phyloP scores from a whole-genome alignment of 2,113 vertebrate genomes.

The Siphamia tubifer region DNA sequence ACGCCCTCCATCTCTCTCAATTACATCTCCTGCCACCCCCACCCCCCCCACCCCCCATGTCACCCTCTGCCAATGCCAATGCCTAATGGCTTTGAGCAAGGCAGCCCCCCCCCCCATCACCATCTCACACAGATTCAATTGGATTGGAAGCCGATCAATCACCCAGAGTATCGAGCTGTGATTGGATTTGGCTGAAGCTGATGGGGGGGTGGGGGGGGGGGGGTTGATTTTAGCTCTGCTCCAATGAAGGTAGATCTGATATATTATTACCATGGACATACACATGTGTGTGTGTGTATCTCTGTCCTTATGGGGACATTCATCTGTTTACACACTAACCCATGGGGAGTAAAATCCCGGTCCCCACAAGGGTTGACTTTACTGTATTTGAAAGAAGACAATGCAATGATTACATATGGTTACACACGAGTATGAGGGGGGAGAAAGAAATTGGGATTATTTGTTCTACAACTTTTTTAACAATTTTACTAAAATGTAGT shows the following conservation, averaged over 20 bases:
- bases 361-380: no score
- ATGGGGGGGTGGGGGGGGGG: slow-evolving; percentile 17
- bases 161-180: slow-evolving; percentile 67
- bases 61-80: slow-evolving; percentile 46
- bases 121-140: slow-evolving; percentile 68
- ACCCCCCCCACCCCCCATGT: background rate
- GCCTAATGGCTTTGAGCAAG: slow-evolving; percentile 60
- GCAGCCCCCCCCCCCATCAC: slow-evolving; percentile 11
- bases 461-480: no score
- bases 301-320: no score
- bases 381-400: no score
- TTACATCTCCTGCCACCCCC: slow-evolving; percentile 31
- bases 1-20: slow-evolving; percentile 48
- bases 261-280: slow-evolving; percentile 67
- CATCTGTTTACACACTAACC: no score
- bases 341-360: no score
- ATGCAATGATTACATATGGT: no score
- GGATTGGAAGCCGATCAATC: slow-evolving; percentile 77
- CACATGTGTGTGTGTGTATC: no score
- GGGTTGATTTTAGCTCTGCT: slow-evolving; percentile 71
- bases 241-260: slow-evolving; percentile 72
- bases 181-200: slow-evolving; percentile 73
- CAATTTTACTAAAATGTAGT: no score
- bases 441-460: no score
- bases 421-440: no score